Percentiles rank a stretch among this genome's conserved stretches.
phyloP scores from a whole-genome alignment of 2,888 invertebrate species.

The Caenorhabditis sp. region DNA sequence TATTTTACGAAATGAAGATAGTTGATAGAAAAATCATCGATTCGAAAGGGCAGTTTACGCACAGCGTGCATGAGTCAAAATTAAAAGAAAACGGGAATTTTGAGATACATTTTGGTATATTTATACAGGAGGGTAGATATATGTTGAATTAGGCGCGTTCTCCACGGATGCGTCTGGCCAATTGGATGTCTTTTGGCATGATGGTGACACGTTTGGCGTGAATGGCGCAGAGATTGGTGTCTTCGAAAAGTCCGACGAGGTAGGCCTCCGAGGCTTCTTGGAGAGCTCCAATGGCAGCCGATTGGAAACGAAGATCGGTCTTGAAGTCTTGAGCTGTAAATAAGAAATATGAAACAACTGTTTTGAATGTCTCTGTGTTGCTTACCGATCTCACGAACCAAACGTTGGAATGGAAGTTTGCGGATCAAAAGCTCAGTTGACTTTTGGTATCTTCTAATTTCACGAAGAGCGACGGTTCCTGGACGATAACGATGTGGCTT shows the following conservation, averaged over 20 bases:
- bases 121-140: neutral
- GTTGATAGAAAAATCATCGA: too few relatives aligned
- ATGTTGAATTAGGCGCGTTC: conserved; percentile 44
- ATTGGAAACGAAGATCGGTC: conserved; percentile 53
- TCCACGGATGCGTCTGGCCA: conserved; percentile 76
- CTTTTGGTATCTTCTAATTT: conserved; percentile 95
- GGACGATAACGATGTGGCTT: conserved; percentile 94
- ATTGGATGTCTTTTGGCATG: conserved; percentile 80
- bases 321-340: conserved; percentile 55
- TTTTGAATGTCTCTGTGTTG: neutral
- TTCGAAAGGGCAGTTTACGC: neutral
- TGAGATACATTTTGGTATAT: neutral
- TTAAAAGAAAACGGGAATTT: neutral
- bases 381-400: conserved; percentile 50
- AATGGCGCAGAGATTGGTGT: conserved; percentile 95
- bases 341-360: neutral
- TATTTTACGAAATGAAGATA: too few relatives aligned
- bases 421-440: conserved; percentile 80
- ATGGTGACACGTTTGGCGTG: conserved; percentile 96
- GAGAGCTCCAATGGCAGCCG: conserved; percentile 37
- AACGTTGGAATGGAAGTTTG: conserved; percentile 53
- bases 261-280: conserved; percentile 79
- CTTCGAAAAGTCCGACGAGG: conserved; percentile 92
- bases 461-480: conserved; percentile 92
- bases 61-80: neutral